Evolutionary conservation across 2,888 invertebrate species (phyloP), one percentile per base, ranked within the genome.

Genomic region (Lysandra coridon): DNA sequence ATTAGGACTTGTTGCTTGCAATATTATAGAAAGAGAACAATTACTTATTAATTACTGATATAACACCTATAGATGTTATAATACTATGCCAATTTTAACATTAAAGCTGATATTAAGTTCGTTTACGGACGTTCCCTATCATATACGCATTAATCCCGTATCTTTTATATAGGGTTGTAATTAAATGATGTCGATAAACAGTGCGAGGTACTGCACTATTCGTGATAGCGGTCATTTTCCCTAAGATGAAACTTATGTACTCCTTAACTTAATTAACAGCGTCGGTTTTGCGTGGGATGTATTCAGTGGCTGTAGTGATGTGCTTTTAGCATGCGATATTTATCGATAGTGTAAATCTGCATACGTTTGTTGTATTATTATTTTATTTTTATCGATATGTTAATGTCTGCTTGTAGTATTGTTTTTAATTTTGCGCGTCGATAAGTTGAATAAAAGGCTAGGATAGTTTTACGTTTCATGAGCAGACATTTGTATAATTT

Each of bases 241-340:
- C 37, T 78, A 40, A 78, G 64, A 49, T 69, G 64, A 76, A 76
- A 69, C 64, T 80, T 73, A 78, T 64, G 64, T 75, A 78, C 69
- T 76, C 49, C 60, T 76, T 75, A 60, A 12, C 78, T 82, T 82
- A 81, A 82, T 81, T 82, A 82, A 82, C 80, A 23, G 78, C 69
- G 79, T 77, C 62, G 69, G 64, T 33, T 78, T 78, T 75, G 81
- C 81, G 82, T 82, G 81, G 81, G 81, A 79, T 53, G 81, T 78
- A 62, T 80, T 69, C 75, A 76, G 37, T 69, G 69, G 78, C 44
- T 76, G 49, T 76, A 76, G 76, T 76, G 76, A 76, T 76, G 76
- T 76, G 76, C 76, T 76, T 12, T 76, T 76, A 76, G 12, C 76
- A 76, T 76, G 30, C 76, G 33, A 76, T 33, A 17, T 53, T 57